Base-by-base conservation (phyloP, 1,140 invertebrate genomes). In the Sarcophaga peregrina region DNA sequence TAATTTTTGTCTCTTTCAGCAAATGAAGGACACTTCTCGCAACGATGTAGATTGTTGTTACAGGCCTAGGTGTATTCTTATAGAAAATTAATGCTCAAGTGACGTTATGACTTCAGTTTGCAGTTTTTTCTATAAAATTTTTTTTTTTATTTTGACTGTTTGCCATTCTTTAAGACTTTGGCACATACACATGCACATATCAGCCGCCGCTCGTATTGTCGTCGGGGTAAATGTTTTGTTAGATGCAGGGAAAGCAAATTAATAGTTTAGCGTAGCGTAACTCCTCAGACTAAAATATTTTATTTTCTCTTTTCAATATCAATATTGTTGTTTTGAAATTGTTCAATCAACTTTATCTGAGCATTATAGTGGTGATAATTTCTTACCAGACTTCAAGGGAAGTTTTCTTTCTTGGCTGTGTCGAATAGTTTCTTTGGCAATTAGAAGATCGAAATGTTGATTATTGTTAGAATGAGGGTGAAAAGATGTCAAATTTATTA, bases 91-190 rank as follows among this genome's bases (percentile, higher is more conserved):
- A 68, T 68, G 62, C 10, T 68, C 3, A 68, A 68, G 17, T 68
- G 62, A 68, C 62, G 62, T 68, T 68, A 68, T 68, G 62, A 68
- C 62, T 68, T n/a, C 17, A 68, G 62, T 68, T 68, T 68, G 62
- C 62, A 68, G n/a, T 68, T 68, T 68, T 68, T 20, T 4, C 4
- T 2, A 2, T 2, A 37, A 37, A 37, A 37, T 37, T 68, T 20
- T 20, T 68, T 68, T 68, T 68, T n/a, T 20, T 68, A 20, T 68
- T 9, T 68, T 58, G 17, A 17, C 6, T 68, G 17, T 68, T 37
- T 68, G 8, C 17, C 17, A 68, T 37, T 37, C 25, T 37, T 37
- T 15, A 6, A 68, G 10, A 68, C 58, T 20, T 68, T 68, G 58
- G 58, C 58, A 17, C 58, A 68, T 68, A 68, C n/a, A n/a, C n/a